These are phyloP conservation scores for Diabrotica balteata DNA, from an alignment of 2,888 invertebrate species.

Conservation along the genomic window DNA sequence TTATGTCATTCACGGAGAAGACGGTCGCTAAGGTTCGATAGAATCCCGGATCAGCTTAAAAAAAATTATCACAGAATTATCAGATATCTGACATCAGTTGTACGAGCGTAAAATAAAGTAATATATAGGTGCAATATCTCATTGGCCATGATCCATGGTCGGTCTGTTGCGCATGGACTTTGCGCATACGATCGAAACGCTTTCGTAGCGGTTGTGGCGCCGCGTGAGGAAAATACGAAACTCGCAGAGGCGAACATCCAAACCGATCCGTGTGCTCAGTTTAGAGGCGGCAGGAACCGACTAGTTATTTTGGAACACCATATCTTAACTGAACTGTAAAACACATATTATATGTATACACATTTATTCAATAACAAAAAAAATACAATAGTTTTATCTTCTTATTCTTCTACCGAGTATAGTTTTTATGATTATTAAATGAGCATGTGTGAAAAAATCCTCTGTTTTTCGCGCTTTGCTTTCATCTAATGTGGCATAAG, in stretches of 20 bases:
- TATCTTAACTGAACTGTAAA: too few species aligned
- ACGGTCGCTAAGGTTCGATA: constrained; percentile 10
- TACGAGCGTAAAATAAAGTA: constrained; percentile 28
- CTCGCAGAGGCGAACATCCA: constrained; percentile 17
- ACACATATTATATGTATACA: too few species aligned
- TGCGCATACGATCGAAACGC: constrained; percentile 56
- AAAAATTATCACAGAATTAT: constrained; percentile 30
- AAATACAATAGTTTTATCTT: too few species aligned
- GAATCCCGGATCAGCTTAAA: constrained; percentile 14
- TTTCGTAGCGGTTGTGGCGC: constrained; percentile 50
- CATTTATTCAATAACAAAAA: too few species aligned
- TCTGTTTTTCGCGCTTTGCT: too few species aligned
- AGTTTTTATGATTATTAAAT: too few species aligned
- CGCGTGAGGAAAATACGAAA: constrained; percentile 34
- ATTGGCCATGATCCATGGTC: constrained; percentile 25
- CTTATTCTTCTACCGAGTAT: too few species aligned
- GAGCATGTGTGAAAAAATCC: too few species aligned
- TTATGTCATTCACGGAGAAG: constrained; percentile 18
- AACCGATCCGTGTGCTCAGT: constrained; percentile 16
- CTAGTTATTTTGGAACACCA: background rate
- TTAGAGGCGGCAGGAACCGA: constrained; percentile 12
- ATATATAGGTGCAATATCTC: constrained; percentile 32
- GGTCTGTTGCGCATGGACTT: constrained; percentile 11
- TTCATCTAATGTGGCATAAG: too few species aligned
- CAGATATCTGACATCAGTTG: constrained; percentile 29